Base-by-base conservation (phyloP, 1,140 invertebrate species). In the Drosophila dunni region DNA sequence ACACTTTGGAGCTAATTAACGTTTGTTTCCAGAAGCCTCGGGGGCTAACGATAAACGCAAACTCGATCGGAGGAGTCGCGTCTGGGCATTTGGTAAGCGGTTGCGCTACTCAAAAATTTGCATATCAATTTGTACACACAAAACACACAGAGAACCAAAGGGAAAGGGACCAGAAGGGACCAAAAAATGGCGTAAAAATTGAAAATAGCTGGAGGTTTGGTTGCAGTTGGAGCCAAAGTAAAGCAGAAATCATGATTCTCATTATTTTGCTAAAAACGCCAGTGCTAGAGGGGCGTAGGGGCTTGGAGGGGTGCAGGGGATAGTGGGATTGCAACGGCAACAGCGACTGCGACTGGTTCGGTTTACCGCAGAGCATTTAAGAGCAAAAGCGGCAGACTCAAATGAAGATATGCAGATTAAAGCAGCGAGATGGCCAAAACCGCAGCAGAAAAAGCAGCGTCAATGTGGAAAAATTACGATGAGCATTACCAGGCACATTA, bases 351-450 rank as follows among this genome's bases (percentile, higher is more conserved):
- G n/a, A 54, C 61, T 11, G 42, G 56, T 44, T 50, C 8, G 42
- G 56, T 42, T 57, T 42, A 63, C 66, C 73, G 51, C 75, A 69
- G 68, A 75, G 73, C 82, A 90, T 90, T 90, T 86, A 90, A 80
- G 80, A 77, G 79, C 75, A 90, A 80, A 79, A 66, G 79, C 78
- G 78, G 81, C 81, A 69, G 74, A 75, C 68, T 81, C 89, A 91
- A 91, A 91, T 91, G 89, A 91, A 91, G 89, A 91, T 91, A 91
- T 91, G 89, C 89, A 91, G 89, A 91, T 91, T 89, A 91, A 80
- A 91, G 81, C 66, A 75, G 76, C 76, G 78, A 89, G 84, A 89
- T 89, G 84, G 75, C 78, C 69, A 58, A 77, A 73, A 63, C 70
- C 71, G 76, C 64, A 51, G 76, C 64, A 51, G 64, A 51, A 64